A percentile compares a stretch with the other conserved stretches of the same genome.
phyloP scores from a whole-genome alignment of 2,797 vertebrate species.

The Catharus ustulatus region DNA sequence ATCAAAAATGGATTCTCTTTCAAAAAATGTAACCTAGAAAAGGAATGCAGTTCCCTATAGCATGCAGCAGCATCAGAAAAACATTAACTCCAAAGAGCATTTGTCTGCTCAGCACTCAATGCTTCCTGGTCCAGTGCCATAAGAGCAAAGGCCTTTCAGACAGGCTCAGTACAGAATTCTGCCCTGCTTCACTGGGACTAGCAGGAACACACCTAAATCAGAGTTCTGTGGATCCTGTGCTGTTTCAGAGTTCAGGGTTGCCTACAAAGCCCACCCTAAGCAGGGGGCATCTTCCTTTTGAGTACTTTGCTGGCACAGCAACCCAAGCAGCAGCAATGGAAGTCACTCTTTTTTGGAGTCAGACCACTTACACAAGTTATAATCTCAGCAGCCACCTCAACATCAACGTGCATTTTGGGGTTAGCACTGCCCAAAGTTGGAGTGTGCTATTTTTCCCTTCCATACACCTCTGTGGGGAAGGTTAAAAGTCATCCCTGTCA shows the following conservation, averaged over 20 bases:
- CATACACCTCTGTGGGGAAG: background rate
- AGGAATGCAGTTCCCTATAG: background rate
- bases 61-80: background rate
- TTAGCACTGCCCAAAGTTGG: background rate
- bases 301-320: background rate
- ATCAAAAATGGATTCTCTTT: background rate
- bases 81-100: background rate
- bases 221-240: background rate
- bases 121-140: background rate
- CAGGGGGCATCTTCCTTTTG: background rate
- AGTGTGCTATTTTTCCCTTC: background rate
- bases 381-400: background rate
- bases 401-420: background rate
- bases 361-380: background rate
- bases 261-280: background rate
- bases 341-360: background rate
- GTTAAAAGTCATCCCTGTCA: background rate
- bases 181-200: background rate
- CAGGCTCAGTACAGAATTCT: rapidly evolving
- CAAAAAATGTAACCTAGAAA: background rate
- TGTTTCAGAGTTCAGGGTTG: background rate
- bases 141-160: background rate
- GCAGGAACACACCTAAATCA: rapidly evolving
- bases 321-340: background rate
- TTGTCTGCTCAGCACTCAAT: background rate